A percentile compares a stretch with the other conserved stretches of the same genome.
Evolutionary conservation across 2,888 invertebrate genomes (phyloP).

Genomic region (Octodonta nipae): DNA sequence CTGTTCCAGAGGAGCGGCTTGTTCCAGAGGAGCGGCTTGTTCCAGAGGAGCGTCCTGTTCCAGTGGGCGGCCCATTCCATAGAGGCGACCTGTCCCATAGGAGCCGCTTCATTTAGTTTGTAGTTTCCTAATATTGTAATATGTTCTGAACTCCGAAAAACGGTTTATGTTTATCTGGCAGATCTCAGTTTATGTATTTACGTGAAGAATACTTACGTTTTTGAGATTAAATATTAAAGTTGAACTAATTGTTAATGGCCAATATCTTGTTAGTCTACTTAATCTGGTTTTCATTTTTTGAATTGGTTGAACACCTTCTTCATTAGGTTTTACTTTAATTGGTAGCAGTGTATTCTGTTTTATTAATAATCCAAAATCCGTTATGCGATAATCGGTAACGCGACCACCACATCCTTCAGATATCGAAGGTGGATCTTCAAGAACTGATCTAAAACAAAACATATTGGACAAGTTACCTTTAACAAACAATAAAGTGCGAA

Average conservation of each 20-base stretch:
- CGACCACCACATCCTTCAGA: conserved; percentile 89
- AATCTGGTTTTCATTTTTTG: conserved; percentile 55
- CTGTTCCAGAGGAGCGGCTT: too few relatives aligned
- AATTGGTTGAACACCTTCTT: conserved; percentile 41
- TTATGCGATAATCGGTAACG: conserved; percentile 77
- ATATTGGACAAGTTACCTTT: background rate
- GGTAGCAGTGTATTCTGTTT: conserved; percentile 71
- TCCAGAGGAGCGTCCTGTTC: too few relatives aligned
- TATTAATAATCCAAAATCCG: conserved; percentile 81
- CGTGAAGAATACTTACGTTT: conserved; percentile 39
- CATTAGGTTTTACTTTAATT: conserved; percentile 36
- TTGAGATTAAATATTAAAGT: conserved; percentile 78
- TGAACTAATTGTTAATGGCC: conserved; percentile 78
- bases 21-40: too few relatives aligned
- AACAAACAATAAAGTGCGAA: too few relatives aligned
- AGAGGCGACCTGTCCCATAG: too few relatives aligned
- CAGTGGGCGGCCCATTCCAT: too few relatives aligned
- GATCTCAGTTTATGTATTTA: too few relatives aligned
- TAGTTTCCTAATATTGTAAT: too few relatives aligned
- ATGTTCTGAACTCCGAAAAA: too few relatives aligned
- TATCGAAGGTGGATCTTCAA: conserved; percentile 90
- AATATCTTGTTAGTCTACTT: conserved; percentile 69
- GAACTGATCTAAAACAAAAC: conserved; percentile 48
- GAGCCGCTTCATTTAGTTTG: too few relatives aligned
- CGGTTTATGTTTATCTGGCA: too few relatives aligned